Conservation (phyloP, 2,113 vertebrate genomes). For the Thermophis baileyi region DNA sequence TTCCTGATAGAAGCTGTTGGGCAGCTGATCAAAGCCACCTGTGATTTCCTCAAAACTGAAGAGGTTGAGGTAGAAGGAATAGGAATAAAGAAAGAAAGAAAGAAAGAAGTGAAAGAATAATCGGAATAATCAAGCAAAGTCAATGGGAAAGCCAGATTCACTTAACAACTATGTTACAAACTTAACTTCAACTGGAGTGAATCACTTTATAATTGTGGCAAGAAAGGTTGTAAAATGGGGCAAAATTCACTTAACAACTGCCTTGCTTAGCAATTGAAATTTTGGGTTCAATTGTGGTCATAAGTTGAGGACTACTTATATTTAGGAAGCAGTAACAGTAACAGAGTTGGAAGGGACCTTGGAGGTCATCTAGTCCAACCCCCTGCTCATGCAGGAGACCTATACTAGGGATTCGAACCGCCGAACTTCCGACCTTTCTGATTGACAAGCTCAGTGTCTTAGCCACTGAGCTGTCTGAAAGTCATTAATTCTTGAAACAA, state of each 20-base stretch:
- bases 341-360: too few species aligned
- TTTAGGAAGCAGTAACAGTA: too few species aligned
- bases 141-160: background rate
- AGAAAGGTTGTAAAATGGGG: background rate
- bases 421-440: too few species aligned
- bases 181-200: background rate
- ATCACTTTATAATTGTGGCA: background rate
- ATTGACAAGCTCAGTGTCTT: too few species aligned
- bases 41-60: slow-evolving; percentile 39
- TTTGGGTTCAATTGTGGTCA: background rate
- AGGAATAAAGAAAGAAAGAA: background rate
- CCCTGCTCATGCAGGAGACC: too few species aligned
- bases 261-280: background rate
- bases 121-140: background rate
- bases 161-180: background rate
- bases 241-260: background rate
- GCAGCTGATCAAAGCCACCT: slow-evolving; percentile 43
- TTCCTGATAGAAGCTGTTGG: slow-evolving; percentile 3
- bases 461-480: background rate
- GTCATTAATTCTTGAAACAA: background rate
- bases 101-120: background rate
- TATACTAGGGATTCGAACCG: too few species aligned
- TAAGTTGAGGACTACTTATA: background rate
- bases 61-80: background rate
- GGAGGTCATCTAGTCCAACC: too few species aligned